A percentile compares a stretch with the other conserved stretches of the same genome.
phyloP scores from a whole-genome alignment of 2,113 vertebrate genomes.

The Clarias macrocephalus region DNA sequence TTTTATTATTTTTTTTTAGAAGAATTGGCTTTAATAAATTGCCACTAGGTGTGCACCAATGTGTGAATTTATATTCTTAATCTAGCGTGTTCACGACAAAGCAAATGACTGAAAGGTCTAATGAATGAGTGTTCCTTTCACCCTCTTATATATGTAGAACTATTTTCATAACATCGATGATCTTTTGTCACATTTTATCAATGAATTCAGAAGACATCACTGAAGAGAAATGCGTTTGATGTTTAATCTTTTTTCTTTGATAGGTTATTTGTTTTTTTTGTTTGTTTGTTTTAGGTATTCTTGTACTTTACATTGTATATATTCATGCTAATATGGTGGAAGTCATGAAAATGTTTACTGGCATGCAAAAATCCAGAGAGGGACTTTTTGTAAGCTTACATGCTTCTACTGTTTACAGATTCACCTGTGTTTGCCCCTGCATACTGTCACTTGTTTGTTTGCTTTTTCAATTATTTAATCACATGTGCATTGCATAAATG shows the following conservation, averaged over 20 bases:
- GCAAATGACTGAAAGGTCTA: neutral
- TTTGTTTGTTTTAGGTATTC: slow-evolving; percentile 10
- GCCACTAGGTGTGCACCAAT: neutral
- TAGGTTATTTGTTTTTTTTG: neutral
- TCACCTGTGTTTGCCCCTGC: neutral
- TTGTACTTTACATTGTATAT: slow-evolving; percentile 19
- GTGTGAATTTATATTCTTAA: neutral
- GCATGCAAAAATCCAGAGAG: neutral
- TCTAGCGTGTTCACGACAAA: neutral
- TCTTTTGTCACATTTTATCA: neutral
- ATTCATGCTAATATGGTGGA: neutral
- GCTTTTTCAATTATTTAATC: neutral
- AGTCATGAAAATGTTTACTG: slow-evolving; percentile 1
- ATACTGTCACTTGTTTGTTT: neutral
- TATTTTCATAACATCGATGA: neutral
- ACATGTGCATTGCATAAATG: neutral
- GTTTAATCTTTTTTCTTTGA: neutral
- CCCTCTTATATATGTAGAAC: neutral
- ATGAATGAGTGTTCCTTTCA: neutral
- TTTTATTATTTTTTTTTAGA: no score
- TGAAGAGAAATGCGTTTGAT: neutral
- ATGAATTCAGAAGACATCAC: neutral
- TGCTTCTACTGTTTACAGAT: neutral
- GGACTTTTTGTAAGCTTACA: neutral
- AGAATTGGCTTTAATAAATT: neutral